Conservation (phyloP, 2,113 vertebrate genomes). For the Calyptommatus sinebrachiatus region DNA sequence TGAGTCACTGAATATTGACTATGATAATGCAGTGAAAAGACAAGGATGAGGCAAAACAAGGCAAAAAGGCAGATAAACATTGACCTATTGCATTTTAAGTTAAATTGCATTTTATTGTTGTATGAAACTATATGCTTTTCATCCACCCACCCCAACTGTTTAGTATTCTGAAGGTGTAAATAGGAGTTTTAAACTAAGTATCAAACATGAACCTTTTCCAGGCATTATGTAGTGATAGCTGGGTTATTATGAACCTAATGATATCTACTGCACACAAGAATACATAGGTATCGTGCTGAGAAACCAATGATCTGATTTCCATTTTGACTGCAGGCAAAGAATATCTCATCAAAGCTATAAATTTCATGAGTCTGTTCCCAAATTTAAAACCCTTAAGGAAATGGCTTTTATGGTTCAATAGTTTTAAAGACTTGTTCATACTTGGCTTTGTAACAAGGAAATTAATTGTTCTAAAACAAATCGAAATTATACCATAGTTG, state of each 20-base stretch:
- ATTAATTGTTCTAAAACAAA: slow-evolving; percentile 93
- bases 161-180: slow-evolving; percentile 81
- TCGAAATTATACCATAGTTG: slow-evolving; percentile 81
- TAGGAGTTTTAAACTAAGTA: slow-evolving; percentile 74
- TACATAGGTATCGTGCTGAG: slow-evolving; percentile 86
- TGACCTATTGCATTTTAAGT: slow-evolving; percentile 52
- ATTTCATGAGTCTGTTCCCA: slow-evolving; percentile 83
- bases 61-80: slow-evolving; percentile 47
- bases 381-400: slow-evolving; percentile 87
- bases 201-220: slow-evolving; percentile 75
- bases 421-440: slow-evolving; percentile 87
- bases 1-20: slow-evolving; percentile 3
- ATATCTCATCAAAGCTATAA: slow-evolving; percentile 86
- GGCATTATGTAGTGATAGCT: slow-evolving; percentile 79
- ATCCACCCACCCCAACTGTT: slow-evolving; percentile 65
- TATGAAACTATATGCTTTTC: slow-evolving; percentile 43
- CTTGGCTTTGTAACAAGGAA: slow-evolving; percentile 87
- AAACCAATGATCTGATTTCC: slow-evolving; percentile 83
- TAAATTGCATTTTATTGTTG: slow-evolving; percentile 41
- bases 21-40: slow-evolving; percentile 37
- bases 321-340: slow-evolving; percentile 84
- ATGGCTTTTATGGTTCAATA: slow-evolving; percentile 87
- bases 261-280: slow-evolving; percentile 80
- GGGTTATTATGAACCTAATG: slow-evolving; percentile 87
- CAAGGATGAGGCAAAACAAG: slow-evolving; percentile 30